phyloP scores from a whole-genome alignment of 1,140 invertebrate genomes.

The Ylistrum balloti region DNA sequence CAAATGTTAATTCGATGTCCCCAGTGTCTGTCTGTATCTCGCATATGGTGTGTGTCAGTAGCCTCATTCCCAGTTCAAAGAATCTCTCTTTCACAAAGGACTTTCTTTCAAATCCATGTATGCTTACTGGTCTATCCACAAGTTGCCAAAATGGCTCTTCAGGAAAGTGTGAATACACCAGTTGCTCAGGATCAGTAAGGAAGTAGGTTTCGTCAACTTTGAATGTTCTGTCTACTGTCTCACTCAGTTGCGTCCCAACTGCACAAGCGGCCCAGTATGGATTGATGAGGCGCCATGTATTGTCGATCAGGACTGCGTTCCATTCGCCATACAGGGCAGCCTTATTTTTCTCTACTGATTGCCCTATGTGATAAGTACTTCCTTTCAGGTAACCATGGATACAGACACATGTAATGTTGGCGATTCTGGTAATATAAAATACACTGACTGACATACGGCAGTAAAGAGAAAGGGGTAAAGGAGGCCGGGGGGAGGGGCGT shows the following conservation, averaged over 20 bases:
- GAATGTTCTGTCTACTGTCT: conserved; percentile 49
- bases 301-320: conserved; percentile 73
- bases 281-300: conserved; percentile 71
- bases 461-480: no score
- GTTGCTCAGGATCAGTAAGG: conserved; percentile 83
- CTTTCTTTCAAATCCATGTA: conserved; percentile 68
- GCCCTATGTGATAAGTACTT: conserved; percentile 72
- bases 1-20: conserved; percentile 66
- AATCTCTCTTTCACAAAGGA: conserved; percentile 72
- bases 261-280: conserved; percentile 73
- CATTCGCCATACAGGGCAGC: conserved; percentile 68
- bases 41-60: conserved; percentile 63
- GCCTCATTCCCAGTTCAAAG: conserved; percentile 68
- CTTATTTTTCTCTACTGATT: conserved; percentile 61
- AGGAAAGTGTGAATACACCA: conserved; percentile 84
- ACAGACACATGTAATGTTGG: conserved; percentile 69
- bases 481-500: no score
- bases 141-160: conserved; percentile 76
- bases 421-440: conserved; percentile 58
- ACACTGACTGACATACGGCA: no score
- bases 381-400: conserved; percentile 71
- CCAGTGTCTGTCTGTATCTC: conserved; percentile 59
- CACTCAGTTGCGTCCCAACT: conserved; percentile 58
- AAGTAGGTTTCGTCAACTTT: conserved; percentile 82
- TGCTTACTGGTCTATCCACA: conserved; percentile 63